These are phyloP conservation scores for Apodemus agrarius DNA, from an alignment of 2,797 vertebrate genomes.

Conservation along the genomic window DNA sequence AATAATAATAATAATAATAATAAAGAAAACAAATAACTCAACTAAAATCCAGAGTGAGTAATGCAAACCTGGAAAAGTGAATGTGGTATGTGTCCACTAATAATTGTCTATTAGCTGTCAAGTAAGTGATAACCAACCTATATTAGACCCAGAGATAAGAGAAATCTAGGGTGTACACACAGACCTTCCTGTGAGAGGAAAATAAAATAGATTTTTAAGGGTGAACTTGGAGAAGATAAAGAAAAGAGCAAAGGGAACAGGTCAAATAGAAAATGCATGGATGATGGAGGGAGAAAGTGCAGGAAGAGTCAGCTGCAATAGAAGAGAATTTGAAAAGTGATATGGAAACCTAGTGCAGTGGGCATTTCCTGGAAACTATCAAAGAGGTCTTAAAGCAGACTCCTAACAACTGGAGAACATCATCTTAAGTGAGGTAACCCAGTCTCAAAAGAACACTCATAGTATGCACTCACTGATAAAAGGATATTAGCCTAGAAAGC, in stretches of 20 bases:
- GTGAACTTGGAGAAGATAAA: not conserved
- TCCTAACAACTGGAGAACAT: no score
- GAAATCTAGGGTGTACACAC: not conserved
- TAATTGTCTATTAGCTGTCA: not conserved
- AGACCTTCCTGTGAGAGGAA: not conserved
- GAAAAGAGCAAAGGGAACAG: no score
- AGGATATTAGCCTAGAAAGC: no score
- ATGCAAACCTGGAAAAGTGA: not conserved
- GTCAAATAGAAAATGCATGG: not conserved
- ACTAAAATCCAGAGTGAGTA: no score
- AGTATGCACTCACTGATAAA: no score
- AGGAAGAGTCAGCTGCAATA: not conserved
- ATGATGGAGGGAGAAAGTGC: not conserved
- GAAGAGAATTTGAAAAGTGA: not conserved
- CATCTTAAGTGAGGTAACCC: no score
- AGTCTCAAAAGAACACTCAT: no score
- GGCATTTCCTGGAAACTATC: not conserved
- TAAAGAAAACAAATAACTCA: no score
- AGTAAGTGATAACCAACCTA: not conserved
- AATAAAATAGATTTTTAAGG: not conserved
- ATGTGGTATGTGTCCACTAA: not conserved
- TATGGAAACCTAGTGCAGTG: not conserved
- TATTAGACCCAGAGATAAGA: not conserved
- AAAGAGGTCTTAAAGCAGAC: not conserved
- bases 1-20: no score